Base-by-base conservation (phyloP, 2,888 invertebrate genomes). In the Sinodicranocentrus sp. region DNA sequence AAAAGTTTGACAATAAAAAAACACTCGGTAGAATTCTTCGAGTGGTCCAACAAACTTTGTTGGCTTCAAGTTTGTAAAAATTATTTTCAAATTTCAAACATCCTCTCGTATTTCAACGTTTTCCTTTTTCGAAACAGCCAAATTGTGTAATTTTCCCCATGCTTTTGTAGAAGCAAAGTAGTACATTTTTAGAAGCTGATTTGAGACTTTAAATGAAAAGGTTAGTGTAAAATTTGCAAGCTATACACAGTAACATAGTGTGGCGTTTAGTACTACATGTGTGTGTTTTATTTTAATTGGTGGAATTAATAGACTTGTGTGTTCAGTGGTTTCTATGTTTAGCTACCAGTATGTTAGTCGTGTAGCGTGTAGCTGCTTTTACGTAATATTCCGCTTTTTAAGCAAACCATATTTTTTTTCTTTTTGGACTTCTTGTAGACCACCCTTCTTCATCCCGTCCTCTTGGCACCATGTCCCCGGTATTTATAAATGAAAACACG, bases 401-500 rank as follows among this genome's bases (percentile, higher is more conserved):
- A 23, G 5, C 13, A 8, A 15, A n/a, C 19, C 21, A n/a, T 70
- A n/a, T 70, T 1, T 70, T 54, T 70, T 48, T 3, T 43, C 2
- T 28, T 15, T 2, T 43, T 44, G 8, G 23, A 52, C 54, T 33
- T 70, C 17, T 23, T 26, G 21, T 33, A 70, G 70, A 57, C 39
- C 21, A 72, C n/a, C n/a, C 59, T 59, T 67, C 78, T 48, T 73
- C 79, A 54, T 25, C 67, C 68, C 68, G 65, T 75, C 78, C 84
- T 43, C 23, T 21, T 23, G 84, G 71, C 28, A 44, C 79, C 28
- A 68, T 80, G 43, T 90, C 91, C 44, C 93, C 94, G 39, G 90
- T 93, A 75, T 93, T 91, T 89, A 90, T 94, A 48, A 91, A 92
- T 83, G 92, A 92, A 70, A 90, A 91, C 80, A 92, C 91, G 78